Conservation (phyloP, 2,888 invertebrate genomes). For the Chloroclystis v-ata region DNA sequence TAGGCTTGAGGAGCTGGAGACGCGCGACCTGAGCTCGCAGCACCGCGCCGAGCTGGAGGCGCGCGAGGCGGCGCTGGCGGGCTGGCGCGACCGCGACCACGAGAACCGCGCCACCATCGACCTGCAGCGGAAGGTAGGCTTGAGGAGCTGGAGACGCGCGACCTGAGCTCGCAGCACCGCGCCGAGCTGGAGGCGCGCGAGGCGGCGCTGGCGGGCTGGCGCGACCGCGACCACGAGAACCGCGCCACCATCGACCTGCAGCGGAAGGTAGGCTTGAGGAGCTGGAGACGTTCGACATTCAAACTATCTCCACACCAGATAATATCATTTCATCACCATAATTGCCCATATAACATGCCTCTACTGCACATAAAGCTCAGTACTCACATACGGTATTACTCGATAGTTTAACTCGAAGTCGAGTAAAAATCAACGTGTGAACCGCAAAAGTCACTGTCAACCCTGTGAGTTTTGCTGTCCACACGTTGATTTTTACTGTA, state of each 20-base stretch:
- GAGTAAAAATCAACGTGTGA: no score
- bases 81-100: constrained; percentile 86
- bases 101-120: constrained; percentile 71
- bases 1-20: constrained; percentile 91
- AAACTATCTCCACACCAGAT: no score
- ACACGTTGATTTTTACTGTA: no score
- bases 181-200: constrained; percentile 90
- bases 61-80: constrained; percentile 85
- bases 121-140: constrained; percentile 72
- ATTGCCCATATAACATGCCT: no score
- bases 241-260: constrained; percentile 71
- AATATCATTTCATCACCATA: no score
- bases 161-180: constrained; percentile 89
- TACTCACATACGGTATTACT: no score
- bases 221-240: constrained; percentile 85
- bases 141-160: constrained; percentile 95
- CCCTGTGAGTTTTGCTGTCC: no score
- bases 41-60: constrained; percentile 89
- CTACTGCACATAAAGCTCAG: no score
- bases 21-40: constrained; percentile 91
- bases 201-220: constrained; percentile 81
- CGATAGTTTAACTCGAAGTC: no score
- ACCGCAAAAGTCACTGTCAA: no score
- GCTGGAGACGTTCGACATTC: constrained; percentile 95
- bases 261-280: constrained; percentile 82